Evolutionary conservation across 2,888 invertebrate species (phyloP).

Genomic region (Brenthis daphne): DNA sequence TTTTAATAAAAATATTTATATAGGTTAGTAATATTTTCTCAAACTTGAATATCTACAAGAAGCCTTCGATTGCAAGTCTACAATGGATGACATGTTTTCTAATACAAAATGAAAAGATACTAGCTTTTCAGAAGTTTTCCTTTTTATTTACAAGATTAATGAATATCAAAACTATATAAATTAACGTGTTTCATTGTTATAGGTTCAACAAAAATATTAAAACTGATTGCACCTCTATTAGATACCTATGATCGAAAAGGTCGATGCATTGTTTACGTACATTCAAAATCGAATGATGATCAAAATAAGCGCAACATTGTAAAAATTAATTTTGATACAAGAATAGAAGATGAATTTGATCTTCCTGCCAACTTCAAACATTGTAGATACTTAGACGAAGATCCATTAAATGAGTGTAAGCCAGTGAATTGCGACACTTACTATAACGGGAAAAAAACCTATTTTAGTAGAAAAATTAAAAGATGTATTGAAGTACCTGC

Average conservation of each 20-base stretch:
- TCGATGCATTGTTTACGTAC: conserved; percentile 58
- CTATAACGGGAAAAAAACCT: conserved; percentile 62
- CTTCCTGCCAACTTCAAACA: conserved; percentile 41
- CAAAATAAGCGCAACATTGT: conserved; percentile 53
- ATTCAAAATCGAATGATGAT: conserved; percentile 52
- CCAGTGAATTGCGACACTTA: conserved; percentile 65
- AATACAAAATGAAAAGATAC: neutral
- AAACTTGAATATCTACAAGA: too few relatives aligned
- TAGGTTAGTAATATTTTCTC: too few relatives aligned
- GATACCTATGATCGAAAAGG: conserved; percentile 59
- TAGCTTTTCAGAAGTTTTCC: neutral
- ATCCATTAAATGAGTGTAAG: conserved; percentile 62
- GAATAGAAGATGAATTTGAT: conserved; percentile 41
- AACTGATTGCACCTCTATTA: conserved; percentile 61
- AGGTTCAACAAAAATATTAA: conserved; percentile 55
- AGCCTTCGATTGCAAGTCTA: neutral
- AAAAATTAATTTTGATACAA: conserved; percentile 63
- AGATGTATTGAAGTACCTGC: conserved; percentile 52
- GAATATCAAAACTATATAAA: neutral
- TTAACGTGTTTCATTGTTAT: conserved; percentile 15
- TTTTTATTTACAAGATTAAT: neutral
- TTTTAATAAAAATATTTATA: too few relatives aligned
- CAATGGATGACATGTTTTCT: neutral
- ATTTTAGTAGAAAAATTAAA: conserved; percentile 50
- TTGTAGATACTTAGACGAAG: conserved; percentile 59